Conservation (phyloP, 2,113 vertebrate species). For the Hypomesus transpacificus region DNA sequence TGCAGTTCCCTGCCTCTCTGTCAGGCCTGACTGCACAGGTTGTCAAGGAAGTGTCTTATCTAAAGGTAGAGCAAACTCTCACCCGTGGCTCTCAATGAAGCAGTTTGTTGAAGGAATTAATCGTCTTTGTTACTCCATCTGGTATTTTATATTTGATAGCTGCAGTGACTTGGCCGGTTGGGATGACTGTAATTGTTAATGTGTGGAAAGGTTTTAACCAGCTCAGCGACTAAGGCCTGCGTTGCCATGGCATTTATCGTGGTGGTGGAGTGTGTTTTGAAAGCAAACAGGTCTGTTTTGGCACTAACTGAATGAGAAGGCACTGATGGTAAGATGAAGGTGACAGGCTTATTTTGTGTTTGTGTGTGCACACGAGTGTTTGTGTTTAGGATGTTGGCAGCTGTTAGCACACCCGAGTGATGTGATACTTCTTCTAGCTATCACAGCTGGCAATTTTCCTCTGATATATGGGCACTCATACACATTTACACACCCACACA, state of each 20-base stretch:
- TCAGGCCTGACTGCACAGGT: slow-evolving; percentile 18
- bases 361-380: background rate
- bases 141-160: slow-evolving; percentile 36
- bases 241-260: slow-evolving; percentile 71
- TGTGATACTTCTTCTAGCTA: slow-evolving; percentile 3
- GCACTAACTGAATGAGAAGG: slow-evolving; percentile 37
- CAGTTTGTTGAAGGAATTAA: slow-evolving; percentile 35
- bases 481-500: background rate
- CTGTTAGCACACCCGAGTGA: background rate
- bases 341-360: background rate
- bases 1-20: background rate
- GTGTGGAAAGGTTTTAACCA: slow-evolving; percentile 39
- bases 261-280: slow-evolving; percentile 63
- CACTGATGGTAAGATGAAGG: slow-evolving; percentile 22
- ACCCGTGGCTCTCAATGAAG: slow-evolving; percentile 7
- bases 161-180: slow-evolving; percentile 11
- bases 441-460: background rate
- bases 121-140: slow-evolving; percentile 35
- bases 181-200: slow-evolving; percentile 35
- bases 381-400: background rate
- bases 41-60: slow-evolving; percentile 32
- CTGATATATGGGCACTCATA: background rate
- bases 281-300: slow-evolving; percentile 73
- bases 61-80: slow-evolving; percentile 6
- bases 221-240: slow-evolving; percentile 32